Percentiles rank a stretch among this genome's conserved stretches.
Conservation (phyloP, 2,888 invertebrate genomes). For the Calliphora vomitoria region DNA sequence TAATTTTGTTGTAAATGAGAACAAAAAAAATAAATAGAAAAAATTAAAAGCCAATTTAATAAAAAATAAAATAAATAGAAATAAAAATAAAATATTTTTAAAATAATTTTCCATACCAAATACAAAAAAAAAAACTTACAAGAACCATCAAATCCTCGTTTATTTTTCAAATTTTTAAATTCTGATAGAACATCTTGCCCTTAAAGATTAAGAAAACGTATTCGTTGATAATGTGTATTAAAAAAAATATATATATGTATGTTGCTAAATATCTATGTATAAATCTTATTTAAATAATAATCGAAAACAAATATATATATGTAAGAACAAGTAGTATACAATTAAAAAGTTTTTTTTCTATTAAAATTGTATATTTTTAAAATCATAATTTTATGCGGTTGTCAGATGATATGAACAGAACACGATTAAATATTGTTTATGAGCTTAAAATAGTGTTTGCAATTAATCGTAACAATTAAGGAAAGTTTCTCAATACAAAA, state of each 20-base stretch:
- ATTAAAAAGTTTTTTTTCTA: too few species aligned
- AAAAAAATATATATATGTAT: neutral
- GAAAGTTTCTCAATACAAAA: too few species aligned
- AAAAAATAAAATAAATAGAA: conserved; percentile 21
- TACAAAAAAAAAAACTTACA: conserved; percentile 74
- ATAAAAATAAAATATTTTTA: conserved; percentile 36
- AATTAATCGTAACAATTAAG: too few species aligned
- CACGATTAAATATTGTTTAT: too few species aligned
- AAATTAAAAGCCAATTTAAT: conserved; percentile 54
- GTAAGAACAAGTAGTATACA: too few species aligned
- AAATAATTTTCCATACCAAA: conserved; percentile 25
- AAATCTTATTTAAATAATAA: neutral
- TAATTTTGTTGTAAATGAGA: neutral
- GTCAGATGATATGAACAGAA: too few species aligned
- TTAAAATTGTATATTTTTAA: too few species aligned
- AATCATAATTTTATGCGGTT: too few species aligned
- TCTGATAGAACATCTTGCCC: conserved; percentile 73
- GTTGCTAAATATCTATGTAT: conserved; percentile 10
- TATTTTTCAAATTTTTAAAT: conserved; percentile 73
- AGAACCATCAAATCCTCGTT: conserved; percentile 73
- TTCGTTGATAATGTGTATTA: conserved; percentile 27
- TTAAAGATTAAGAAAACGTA: conserved; percentile 62
- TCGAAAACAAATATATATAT: too few species aligned
- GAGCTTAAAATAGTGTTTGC: too few species aligned
- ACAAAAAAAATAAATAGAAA: neutral